These are phyloP conservation scores for Hydractinia symbiolongicarpus DNA, from an alignment of 30 jellyfish, hydroid and myxozoan species.

Conservation along the genomic window DNA sequence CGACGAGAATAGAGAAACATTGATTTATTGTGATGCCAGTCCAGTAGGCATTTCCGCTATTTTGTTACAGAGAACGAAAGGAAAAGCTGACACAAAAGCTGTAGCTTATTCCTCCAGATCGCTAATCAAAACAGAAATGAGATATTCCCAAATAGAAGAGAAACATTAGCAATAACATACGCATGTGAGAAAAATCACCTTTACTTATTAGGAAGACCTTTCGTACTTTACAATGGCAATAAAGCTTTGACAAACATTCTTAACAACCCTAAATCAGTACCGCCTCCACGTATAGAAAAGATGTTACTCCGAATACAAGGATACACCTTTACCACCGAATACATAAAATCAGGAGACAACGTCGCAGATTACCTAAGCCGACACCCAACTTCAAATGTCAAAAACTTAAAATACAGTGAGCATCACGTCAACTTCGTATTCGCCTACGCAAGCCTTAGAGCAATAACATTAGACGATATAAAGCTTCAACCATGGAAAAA, in stretches of 20 bases:
- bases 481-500: too few relatives aligned
- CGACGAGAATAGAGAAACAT: neutral
- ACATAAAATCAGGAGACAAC: neutral
- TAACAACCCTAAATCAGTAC: slow-evolving; percentile 26
- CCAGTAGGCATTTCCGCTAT: slow-evolving; percentile 14
- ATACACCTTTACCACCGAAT: neutral
- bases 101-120: slow-evolving; percentile 15
- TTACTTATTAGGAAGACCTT: slow-evolving; percentile 9
- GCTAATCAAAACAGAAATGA: slow-evolving; percentile 8
- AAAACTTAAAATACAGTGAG: neutral
- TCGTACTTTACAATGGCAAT: slow-evolving; percentile 7
- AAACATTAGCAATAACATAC: slow-evolving; percentile 7
- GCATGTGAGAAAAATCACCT: slow-evolving; percentile 13
- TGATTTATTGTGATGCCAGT: neutral
- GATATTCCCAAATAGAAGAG: slow-evolving; percentile 20
- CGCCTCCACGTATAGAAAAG: slow-evolving; percentile 30
- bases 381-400: slow-evolving; percentile 11
- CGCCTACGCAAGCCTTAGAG: slow-evolving; percentile 9
- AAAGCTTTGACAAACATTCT: slow-evolving; percentile 10
- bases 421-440: slow-evolving; percentile 15
- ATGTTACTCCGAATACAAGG: slow-evolving; percentile 28
- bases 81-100: neutral
- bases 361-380: slow-evolving; percentile 8
- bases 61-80: neutral
- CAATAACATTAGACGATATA: slow-evolving; percentile 1